Base-by-base conservation (phyloP, 1,140 invertebrate species). In the Mamestra configurata region DNA sequence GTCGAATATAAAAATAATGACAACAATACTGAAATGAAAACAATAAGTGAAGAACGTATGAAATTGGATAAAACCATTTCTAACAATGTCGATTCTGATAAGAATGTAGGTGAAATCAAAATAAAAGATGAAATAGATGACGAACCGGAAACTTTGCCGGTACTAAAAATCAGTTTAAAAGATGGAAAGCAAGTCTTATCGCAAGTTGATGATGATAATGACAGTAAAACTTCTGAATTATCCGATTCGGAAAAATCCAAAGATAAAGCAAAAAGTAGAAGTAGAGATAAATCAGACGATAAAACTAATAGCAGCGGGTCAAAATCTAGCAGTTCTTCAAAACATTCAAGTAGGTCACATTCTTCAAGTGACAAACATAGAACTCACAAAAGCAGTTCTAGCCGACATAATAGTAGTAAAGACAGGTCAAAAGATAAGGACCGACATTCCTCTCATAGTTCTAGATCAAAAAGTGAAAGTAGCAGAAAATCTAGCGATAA, bases 131-230 rank as follows among this genome's bases (percentile, higher is more conserved):
- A 95, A 96, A 79, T 96, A 96, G 80, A 82, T 37, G 87, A 82
- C 79, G 86, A 92, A 59, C 43, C 73, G 57, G 91, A 92, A 80
- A 86, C 82, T 49, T 88, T 95, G 68, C 94, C 94, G 20, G 89
- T 95, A 71, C 84, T 95, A 86, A 98, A 97, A 95, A 96, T 97
- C 84, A 96, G 96, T 37, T 95, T 97, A 80, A 96, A 97, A 84
- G 97, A 97, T 95, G 97, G 97, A 10, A 97, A 97, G 91, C 96
- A 97, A 90, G 95, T 97, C 55, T 92, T 97, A 79, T 96, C 96
- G 7, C 96, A 97, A 94, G 95, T 97, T 68, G 95, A 95, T 79
- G 75, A 77, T 24, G 93, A 95, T 85, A 86, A 82, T 79, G 90
- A 91, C 70, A 92, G 85, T 84, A 94, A 90, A 82, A 79, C 83